Evolutionary conservation across 2,888 invertebrate species (phyloP), one percentile per base, ranked within the genome.

Genomic region (Eulithis prunata): DNA sequence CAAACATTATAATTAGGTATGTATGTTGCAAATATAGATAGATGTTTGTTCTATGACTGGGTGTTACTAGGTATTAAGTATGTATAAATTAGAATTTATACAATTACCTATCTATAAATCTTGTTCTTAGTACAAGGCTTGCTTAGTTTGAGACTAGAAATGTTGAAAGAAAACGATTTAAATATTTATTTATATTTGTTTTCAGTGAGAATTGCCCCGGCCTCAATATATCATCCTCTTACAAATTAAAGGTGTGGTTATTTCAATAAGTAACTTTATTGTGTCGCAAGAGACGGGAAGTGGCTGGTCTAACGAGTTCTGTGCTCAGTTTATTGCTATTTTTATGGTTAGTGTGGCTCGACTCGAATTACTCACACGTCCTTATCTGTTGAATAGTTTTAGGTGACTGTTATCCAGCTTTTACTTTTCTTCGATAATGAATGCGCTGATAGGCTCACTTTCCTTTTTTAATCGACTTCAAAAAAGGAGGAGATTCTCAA

Each of bases 241-340:
- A 49, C 49, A 49, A 49, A 49, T 10, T 21, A 62, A 73, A 87
- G 85, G 85, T 84, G 87, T 78, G 81, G 83, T 85, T 84, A 84
- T 83, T 85, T 81, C 86, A 87, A 86, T 87, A 87, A 87, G 84
- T 79, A 77, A 84, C 76, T 87, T 88, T 88, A 88, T 88, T 86
- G 84, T 84, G 81, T 82, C 78, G 78, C 66, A 68, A 72, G 69
- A 73, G 71, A 73, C 71, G 79, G 80, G 78, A 85, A 87, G 84
- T 84, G 80, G 82, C 83, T 75, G 75, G 72, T 76, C 82, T 89
- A 85, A 87, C 83, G 86, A 85, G 85, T 73, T 77, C 54, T 5
- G 21, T 76, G 78, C 75, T 70, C 71, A 59, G 77, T 88, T 88
- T 87, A 89, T 77, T 77, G 74, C 73, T 66, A 71, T 78, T 84